These are phyloP conservation scores for Scytalopus superciliaris DNA, from an alignment of 2,113 vertebrate species.

Conservation along the genomic window DNA sequence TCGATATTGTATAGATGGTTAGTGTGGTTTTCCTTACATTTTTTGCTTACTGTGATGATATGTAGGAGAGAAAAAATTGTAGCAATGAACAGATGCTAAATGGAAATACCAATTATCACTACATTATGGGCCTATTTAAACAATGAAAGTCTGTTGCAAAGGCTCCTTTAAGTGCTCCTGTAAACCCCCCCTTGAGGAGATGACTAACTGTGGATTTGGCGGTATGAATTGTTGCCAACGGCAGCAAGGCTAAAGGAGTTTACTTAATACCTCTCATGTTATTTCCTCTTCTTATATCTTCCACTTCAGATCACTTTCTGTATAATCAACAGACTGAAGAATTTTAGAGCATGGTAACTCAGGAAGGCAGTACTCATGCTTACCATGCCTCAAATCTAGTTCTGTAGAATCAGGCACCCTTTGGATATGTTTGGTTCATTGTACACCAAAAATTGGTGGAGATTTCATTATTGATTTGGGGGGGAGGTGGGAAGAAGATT, in stretches of 20 bases:
- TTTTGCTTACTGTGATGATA: background rate
- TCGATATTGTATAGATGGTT: no score
- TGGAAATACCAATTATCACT: background rate
- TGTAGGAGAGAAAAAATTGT: background rate
- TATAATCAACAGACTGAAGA: background rate
- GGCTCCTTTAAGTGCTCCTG: background rate
- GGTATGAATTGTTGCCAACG: background rate
- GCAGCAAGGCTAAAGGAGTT: background rate
- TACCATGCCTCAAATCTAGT: background rate
- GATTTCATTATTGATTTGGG: background rate
- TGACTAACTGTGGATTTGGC: background rate
- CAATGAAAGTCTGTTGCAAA: background rate
- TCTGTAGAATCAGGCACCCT: background rate
- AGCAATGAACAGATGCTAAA: background rate
- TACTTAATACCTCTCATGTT: background rate
- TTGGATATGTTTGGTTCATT: background rate
- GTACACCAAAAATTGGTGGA: background rate
- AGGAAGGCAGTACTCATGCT: background rate
- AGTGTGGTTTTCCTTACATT: no score
- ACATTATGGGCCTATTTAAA: background rate
- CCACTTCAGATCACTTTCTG: background rate
- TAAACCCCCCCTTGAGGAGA: background rate
- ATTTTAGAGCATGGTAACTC: background rate
- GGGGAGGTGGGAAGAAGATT: background rate
- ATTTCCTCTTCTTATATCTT: background rate